These are phyloP conservation scores for Brachionus plicatilis DNA, from an alignment of 1,140 invertebrate genomes.

Conservation along the genomic window DNA sequence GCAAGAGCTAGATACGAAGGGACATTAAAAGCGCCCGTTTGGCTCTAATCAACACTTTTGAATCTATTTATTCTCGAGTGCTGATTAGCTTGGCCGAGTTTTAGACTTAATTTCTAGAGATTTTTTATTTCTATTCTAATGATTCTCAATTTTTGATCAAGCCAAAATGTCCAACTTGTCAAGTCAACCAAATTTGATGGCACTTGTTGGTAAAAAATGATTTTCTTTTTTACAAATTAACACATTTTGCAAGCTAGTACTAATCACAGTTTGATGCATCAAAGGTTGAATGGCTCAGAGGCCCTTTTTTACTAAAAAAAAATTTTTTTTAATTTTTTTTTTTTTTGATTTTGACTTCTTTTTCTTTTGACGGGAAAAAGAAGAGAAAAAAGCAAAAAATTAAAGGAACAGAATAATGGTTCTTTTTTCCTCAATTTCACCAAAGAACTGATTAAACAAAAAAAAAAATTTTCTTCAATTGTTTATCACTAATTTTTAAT, in stretches of 20 bases:
- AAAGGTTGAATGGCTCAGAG: not conserved
- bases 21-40: not conserved
- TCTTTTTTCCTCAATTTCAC: no score
- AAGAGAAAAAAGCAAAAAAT: no score
- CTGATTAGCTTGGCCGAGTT: not conserved
- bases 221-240: not conserved
- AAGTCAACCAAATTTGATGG: slow-evolving; percentile 21
- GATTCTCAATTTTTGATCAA: slow-evolving; percentile 1
- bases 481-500: no score
- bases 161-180: slow-evolving; percentile 11
- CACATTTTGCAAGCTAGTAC: not conserved
- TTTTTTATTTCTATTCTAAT: not conserved
- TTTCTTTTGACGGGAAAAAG: not conserved
- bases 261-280: not conserved
- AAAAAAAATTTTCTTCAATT: no score
- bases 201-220: slow-evolving; percentile 12
- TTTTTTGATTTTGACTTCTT: not conserved
- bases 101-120: not conserved
- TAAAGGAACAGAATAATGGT: no score
- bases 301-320: no score
- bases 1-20: not conserved
- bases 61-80: not conserved
- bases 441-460: no score
- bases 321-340: not conserved
- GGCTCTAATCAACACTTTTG: no score